A percentile compares a stretch with the other conserved stretches of the same genome.
These are phyloP conservation scores for Stichodactyla helianthus DNA, from an alignment of 64 coral and sea anemone species.

Conservation along the genomic window DNA sequence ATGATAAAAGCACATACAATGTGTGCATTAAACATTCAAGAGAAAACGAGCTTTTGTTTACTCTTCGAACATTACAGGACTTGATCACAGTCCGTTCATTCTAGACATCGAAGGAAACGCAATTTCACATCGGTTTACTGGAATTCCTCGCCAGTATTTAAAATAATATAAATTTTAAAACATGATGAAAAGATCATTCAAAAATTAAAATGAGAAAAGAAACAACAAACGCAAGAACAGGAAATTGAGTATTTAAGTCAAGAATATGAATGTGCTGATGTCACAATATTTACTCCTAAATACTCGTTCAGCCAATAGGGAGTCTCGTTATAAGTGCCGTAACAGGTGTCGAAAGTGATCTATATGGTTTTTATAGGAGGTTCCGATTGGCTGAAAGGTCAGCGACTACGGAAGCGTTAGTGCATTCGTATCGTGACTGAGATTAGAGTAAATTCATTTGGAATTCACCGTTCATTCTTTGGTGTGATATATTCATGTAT, in stretches of 20 bases:
- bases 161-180: neutral
- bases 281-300: slow-evolving; percentile 23
- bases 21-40: slow-evolving; percentile 20
- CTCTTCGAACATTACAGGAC: neutral
- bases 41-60: slow-evolving; percentile 19
- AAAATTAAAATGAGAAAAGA: neutral
- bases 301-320: slow-evolving; percentile 49
- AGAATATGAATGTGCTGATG: slow-evolving; percentile 1
- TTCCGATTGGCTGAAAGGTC: slow-evolving; percentile 62
- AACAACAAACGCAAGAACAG: neutral
- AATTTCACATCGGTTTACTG: neutral
- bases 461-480: neutral
- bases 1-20: slow-evolving; percentile 1
- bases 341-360: slow-evolving; percentile 59
- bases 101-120: neutral
- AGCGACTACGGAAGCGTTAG: slow-evolving; percentile 14
- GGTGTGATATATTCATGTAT: neutral
- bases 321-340: slow-evolving; percentile 8
- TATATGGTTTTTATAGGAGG: slow-evolving; percentile 23
- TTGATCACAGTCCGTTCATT: neutral
- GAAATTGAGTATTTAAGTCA: neutral
- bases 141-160: neutral
- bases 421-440: slow-evolving; percentile 13
- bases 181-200: neutral
- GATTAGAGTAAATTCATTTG: slow-evolving; percentile 7